Percentiles rank a stretch among this genome's conserved stretches.
Conservation (phyloP, 2,888 invertebrate genomes). For the Hymenopus coronatus region DNA sequence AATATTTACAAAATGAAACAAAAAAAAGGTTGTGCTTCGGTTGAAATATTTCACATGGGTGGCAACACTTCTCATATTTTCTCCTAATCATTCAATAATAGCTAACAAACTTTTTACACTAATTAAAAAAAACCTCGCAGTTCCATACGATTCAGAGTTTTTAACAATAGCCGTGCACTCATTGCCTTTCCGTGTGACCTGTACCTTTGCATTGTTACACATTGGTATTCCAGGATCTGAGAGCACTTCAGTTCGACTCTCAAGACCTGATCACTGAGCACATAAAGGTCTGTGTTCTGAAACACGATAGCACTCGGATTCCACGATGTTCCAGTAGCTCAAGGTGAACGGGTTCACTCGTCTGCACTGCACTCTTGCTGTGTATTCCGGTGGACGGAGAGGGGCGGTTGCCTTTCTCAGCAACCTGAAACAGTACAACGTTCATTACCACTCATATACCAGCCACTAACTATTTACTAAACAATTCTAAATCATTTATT, state of each 20-base stretch:
- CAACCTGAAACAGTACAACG: not conserved
- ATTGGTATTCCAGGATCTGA: not conserved
- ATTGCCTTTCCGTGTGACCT: not conserved
- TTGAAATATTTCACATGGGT: not conserved
- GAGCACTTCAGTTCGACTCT: not conserved
- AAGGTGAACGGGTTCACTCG: not conserved
- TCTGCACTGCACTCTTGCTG: not conserved
- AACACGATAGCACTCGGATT: not conserved
- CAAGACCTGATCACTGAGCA: not conserved
- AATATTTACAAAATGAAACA: conserved; percentile 3
- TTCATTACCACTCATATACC: no score
- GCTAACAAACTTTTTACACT: conserved; percentile 34
- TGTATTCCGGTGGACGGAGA: not conserved
- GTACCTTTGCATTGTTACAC: not conserved
- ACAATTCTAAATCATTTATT: no score
- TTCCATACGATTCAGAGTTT: not conserved
- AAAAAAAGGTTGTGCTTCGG: not conserved
- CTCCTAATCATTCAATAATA: conserved; percentile 31
- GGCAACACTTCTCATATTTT: conserved; percentile 13
- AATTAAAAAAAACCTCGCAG: conserved; percentile 23
- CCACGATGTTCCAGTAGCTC: not conserved
- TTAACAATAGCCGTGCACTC: not conserved
- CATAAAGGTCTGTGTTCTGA: not conserved
- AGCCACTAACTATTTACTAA: no score
- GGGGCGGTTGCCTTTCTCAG: not conserved